Evolutionary conservation across 2,888 invertebrate species (phyloP), one percentile per base, ranked within the genome.

Genomic region (Parnassius apollo): DNA sequence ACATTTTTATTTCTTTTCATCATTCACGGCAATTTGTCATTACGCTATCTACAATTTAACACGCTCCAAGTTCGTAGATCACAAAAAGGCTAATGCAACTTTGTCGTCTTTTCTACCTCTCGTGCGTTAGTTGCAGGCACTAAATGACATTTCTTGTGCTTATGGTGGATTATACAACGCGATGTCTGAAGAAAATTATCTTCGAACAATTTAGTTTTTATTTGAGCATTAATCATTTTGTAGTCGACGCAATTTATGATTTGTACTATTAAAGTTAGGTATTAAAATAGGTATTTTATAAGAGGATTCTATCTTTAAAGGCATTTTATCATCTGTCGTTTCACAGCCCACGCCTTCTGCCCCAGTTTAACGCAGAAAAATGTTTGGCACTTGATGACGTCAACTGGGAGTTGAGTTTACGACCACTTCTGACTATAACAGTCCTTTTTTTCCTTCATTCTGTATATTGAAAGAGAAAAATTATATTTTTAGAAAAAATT

Each of bases 1-100:
- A 54, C 57, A 25, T 25, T 46, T n/a, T 49, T 48, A 52, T 62
- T 66, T 52, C 65, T 65, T 68, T 62, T 45, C 57, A 49, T 9
- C 60, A 55, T 60, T 62, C 57, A 65, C 59, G 62, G 67, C 68
- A 65, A 81, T 81, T 76, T 71, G 75, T 78, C 77, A 76, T 76
- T 73, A 72, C 70, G 75, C 76, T 78, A 81, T 83, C 78, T 77
- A 72, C 80, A 77, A 82, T 81, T 83, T 77, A 76, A 74, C 80
- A 85, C 72, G 80, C 76, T 68, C 71, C 72, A 70, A 72, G 59
- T 66, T 74, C 75, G 71, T 54, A 48, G 49, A 58, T 45, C 56
- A 64, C 64, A 69, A 66, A 67, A 67, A 66, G 62, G 44, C 42
- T 56, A 44, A 62, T 63, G 58, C 51, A 52, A 18, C 35, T 25